Percentiles rank a stretch among this genome's conserved stretches.
These are phyloP conservation scores for Atractosteus spatula DNA, from an alignment of 2,113 vertebrate genomes.

Conservation along the genomic window DNA sequence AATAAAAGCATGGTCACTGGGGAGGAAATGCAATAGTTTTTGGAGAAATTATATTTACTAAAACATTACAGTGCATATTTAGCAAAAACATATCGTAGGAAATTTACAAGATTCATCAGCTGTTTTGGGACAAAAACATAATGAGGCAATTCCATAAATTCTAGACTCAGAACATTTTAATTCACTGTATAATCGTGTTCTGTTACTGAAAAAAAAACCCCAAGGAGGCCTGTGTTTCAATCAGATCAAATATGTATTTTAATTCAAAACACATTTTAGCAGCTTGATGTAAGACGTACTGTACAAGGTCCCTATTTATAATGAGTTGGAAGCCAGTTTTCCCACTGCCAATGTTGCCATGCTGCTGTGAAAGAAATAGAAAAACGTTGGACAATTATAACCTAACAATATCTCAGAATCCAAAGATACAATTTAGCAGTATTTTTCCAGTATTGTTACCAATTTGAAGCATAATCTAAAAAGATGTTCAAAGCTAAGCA, in stretches of 20 bases:
- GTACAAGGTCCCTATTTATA: slow-evolving; percentile 8
- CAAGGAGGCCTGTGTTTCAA: slow-evolving; percentile 12
- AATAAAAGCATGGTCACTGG: slow-evolving; percentile 21
- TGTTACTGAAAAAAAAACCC: neutral
- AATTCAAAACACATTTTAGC: slow-evolving; percentile 17
- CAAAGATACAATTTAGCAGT: no score
- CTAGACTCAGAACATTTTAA: neutral
- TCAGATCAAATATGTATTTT: slow-evolving; percentile 11
- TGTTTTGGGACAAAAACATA: neutral
- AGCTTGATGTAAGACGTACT: slow-evolving; percentile 9
- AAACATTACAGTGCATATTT: slow-evolving; percentile 18
- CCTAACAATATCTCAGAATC: no score
- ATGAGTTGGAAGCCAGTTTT: slow-evolving; percentile 1
- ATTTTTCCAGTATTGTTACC: no score
- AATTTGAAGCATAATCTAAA: no score
- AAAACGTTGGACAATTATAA: neutral
- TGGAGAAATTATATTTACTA: slow-evolving; percentile 17
- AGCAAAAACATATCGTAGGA: slow-evolving; percentile 3
- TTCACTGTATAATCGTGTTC: slow-evolving; percentile 7
- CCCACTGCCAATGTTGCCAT: neutral
- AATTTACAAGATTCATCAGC: neutral
- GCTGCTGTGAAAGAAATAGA: neutral
- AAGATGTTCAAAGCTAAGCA: no score
- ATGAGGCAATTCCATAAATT: slow-evolving; percentile 7
- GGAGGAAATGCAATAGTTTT: slow-evolving; percentile 20